Evolutionary conservation across 2,888 invertebrate species (phyloP).

Genomic region (Villa cingulata): DNA sequence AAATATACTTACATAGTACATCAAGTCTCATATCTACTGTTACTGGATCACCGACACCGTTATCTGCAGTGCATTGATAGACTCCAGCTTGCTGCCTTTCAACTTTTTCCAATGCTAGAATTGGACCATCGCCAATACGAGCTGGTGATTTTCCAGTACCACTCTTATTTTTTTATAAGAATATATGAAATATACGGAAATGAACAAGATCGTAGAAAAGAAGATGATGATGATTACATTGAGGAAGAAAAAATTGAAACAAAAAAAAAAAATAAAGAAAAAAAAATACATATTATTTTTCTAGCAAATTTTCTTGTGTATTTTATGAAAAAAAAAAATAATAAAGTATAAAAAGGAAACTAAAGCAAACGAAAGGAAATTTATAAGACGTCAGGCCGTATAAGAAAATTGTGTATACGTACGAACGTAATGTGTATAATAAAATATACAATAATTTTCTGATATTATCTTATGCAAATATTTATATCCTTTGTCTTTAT

Average conservation of each 20-base stretch:
- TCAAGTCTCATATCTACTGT: conserved; percentile 52
- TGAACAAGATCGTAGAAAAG: background rate
- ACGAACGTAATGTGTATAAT: too few relatives aligned
- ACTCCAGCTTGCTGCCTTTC: conserved; percentile 50
- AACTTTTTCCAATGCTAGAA: conserved; percentile 47
- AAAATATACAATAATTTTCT: too few relatives aligned
- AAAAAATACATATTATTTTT: background rate
- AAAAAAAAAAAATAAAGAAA: background rate
- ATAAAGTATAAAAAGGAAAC: too few relatives aligned
- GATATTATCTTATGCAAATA: too few relatives aligned
- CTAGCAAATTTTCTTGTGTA: too few relatives aligned
- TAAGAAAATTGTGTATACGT: too few relatives aligned
- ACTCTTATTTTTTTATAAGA: conserved; percentile 22
- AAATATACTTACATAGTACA: conserved; percentile 55
- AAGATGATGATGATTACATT: background rate
- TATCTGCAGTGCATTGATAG: conserved; percentile 54
- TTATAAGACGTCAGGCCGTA: too few relatives aligned
- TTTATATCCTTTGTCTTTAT: too few relatives aligned
- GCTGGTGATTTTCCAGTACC: conserved; percentile 34
- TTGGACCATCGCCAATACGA: conserved; percentile 46
- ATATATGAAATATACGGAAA: conserved; percentile 7
- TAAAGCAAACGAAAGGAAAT: too few relatives aligned
- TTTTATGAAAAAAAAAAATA: too few relatives aligned
- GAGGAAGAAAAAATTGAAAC: too few relatives aligned
- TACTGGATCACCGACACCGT: conserved; percentile 51